Evolutionary conservation across 2,113 vertebrate species (phyloP).

Genomic region (Cranoglanis bouderius): DNA sequence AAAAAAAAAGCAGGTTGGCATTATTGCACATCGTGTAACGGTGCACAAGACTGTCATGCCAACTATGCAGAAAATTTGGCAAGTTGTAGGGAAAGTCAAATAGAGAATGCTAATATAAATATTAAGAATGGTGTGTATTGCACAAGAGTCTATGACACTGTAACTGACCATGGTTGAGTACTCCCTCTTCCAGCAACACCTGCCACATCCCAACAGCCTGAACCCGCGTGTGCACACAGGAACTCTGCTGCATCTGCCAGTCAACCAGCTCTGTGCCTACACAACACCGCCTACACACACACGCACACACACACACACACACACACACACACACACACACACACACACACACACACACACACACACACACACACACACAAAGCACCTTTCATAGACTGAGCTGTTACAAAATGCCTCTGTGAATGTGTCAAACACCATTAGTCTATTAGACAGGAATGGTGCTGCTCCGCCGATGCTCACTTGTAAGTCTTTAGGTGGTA

Average conservation of each 20-base stretch:
- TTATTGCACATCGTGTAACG: not conserved
- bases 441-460: not conserved
- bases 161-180: constrained; percentile 91
- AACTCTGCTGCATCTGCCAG: constrained; percentile 93
- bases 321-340: constrained; percentile 41
- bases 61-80: not conserved
- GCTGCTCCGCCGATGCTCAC: constrained; percentile 64
- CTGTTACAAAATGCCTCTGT: not conserved
- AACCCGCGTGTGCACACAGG: constrained; percentile 86
- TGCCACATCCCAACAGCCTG: constrained; percentile 99
- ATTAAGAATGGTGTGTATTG: constrained; percentile 4
- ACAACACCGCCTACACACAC: constrained; percentile 84
- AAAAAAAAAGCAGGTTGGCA: not conserved
- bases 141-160: not conserved
- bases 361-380: constrained; percentile 41
- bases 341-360: constrained; percentile 42
- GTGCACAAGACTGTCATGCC: not conserved
- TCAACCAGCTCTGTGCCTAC: constrained; percentile 96
- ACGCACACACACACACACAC: no score
- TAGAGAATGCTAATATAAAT: not conserved
- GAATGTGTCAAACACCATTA: not conserved
- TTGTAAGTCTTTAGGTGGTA: constrained; percentile 96
- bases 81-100: not conserved
- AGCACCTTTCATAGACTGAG: constrained; percentile 13
- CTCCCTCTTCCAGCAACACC: constrained; percentile 91